A percentile compares a stretch with the other conserved stretches of the same genome.
These are phyloP conservation scores for Drosophila parthenogenetica DNA, from an alignment of 2,888 invertebrate species.

Conservation along the genomic window DNA sequence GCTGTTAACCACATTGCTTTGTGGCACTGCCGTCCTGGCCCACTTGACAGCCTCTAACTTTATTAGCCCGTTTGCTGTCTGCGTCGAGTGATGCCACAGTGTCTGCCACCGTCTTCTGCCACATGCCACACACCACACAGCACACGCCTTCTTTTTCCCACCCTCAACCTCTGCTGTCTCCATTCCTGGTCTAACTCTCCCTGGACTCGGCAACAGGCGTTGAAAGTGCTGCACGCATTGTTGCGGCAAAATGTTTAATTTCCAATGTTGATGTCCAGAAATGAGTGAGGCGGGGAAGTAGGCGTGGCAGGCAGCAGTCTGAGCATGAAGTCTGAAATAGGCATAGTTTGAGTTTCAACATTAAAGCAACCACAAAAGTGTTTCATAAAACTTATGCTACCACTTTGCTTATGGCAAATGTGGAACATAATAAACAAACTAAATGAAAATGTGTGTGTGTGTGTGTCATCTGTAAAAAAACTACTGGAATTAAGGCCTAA, in stretches of 20 bases:
- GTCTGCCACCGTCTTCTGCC: conserved; percentile 13
- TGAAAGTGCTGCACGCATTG: conserved; percentile 51
- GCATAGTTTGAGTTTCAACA: conserved; percentile 47
- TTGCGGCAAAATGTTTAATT: conserved; percentile 76
- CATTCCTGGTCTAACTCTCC: not conserved
- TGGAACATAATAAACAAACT: conserved; percentile 16
- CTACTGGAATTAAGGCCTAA: too few relatives aligned
- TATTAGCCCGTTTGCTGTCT: conserved; percentile 70
- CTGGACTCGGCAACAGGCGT: conserved; percentile 64
- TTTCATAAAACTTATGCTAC: conserved; percentile 42
- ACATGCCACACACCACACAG: not conserved
- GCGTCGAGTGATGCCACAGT: conserved; percentile 48
- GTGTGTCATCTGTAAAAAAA: too few relatives aligned
- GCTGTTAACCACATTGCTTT: conserved; percentile 71
- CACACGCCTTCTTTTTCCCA: not conserved
- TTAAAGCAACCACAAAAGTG: conserved; percentile 53
- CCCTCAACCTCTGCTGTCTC: not conserved
- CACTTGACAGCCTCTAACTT: conserved; percentile 73
- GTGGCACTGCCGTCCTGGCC: conserved; percentile 40
- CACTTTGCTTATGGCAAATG: conserved; percentile 24
- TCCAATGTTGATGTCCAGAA: conserved; percentile 45
- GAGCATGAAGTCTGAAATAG: conserved; percentile 15
- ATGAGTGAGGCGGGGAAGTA: conserved; percentile 8
- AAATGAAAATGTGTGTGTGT: not conserved
- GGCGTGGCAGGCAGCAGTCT: conserved; percentile 3